These are phyloP conservation scores for Idaea straminata DNA, from an alignment of 2,888 invertebrate genomes.

Conservation along the genomic window DNA sequence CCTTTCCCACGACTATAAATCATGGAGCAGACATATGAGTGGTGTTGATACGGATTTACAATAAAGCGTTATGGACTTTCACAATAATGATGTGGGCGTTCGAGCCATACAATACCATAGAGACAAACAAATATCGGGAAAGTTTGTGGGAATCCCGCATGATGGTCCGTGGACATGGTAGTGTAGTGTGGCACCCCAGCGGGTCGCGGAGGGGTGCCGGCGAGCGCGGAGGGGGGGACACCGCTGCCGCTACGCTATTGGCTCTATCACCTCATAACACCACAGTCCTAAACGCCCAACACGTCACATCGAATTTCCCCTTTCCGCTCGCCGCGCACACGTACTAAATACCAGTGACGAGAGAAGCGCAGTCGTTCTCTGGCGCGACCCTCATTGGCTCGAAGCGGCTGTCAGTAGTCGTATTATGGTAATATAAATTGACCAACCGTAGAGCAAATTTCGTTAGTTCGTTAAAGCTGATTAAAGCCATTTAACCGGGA, in stretches of 20 bases:
- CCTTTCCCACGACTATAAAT: slow-evolving; percentile 76
- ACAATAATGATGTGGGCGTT: slow-evolving; percentile 78
- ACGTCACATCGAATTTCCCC: slow-evolving; percentile 45
- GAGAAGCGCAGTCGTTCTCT: slow-evolving; percentile 34
- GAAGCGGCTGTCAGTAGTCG: slow-evolving; percentile 43
- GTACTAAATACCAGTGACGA: slow-evolving; percentile 48
- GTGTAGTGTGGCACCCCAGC: slow-evolving; percentile 32
- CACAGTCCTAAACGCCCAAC: slow-evolving; percentile 57
- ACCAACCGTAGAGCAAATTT: slow-evolving; percentile 79
- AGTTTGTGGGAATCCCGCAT: slow-evolving; percentile 78
- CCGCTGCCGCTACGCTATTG: slow-evolving; percentile 46
- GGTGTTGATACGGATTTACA: slow-evolving; percentile 74
- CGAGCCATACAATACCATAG: slow-evolving; percentile 61
- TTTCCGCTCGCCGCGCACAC: slow-evolving; percentile 47
- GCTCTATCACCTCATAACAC: slow-evolving; percentile 32
- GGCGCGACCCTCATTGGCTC: slow-evolving; percentile 63
- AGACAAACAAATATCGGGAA: slow-evolving; percentile 66
- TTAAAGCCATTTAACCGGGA: slow-evolving; percentile 80
- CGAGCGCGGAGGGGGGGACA: slow-evolving; percentile 35
- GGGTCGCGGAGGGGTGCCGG: slow-evolving; percentile 12
- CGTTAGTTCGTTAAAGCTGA: slow-evolving; percentile 81
- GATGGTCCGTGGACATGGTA: slow-evolving; percentile 37
- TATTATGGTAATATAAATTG: slow-evolving; percentile 81
- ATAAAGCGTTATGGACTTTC: slow-evolving; percentile 69
- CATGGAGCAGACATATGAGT: slow-evolving; percentile 66